Base-by-base conservation (phyloP, 2,888 invertebrate species). In the Balanococcus diminutus region DNA sequence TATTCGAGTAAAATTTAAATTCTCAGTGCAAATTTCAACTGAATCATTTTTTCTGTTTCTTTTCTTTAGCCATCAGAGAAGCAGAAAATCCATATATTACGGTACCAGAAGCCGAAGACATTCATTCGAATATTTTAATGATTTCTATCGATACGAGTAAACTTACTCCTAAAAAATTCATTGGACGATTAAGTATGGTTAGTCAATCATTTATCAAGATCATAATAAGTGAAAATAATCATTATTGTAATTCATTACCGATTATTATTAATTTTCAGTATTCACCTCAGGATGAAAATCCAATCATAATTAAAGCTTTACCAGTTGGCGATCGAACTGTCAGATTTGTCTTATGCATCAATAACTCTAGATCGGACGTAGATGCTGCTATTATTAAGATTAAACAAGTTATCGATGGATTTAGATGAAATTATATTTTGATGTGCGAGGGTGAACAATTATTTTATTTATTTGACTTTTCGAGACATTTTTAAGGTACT, bases 41-140 rank as follows among this genome's bases (percentile, higher is more conserved):
- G n/a, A n/a, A n/a, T 36, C 36, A 51, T 22, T 56, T n/a, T n/a
- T n/a, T n/a, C n/a, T n/a, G n/a, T n/a, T n/a, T n/a, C n/a, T n/a
- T 9, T 56, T 19, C 14, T 36, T 16, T 90, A 94, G 94, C 92
- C 3, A 92, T 95, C 87, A 89, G 92, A 39, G 72, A 86, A 8
- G 51, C 81, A n/a, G 87, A 83, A 14, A 81, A 83, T 22, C 86
- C 83, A 31, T 85, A 79, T 32, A 84, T 87, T 2, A 86, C 39
- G 14, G 86, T 89, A 0, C 94, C 95, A 31, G 93, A 95, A 88
- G 89, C 93, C 46, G 89, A 91, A 3, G 91, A 90, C 22, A 92
- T 94, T n/a, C 94, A 95, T 88, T 94, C 94, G 1, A 96, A 96
- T 89, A 96, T 96, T 88, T 90, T 96, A 86, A 91, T 96, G 88